phyloP scores from a whole-genome alignment of 1,140 invertebrate species.

The Leptoteleia sp. region DNA sequence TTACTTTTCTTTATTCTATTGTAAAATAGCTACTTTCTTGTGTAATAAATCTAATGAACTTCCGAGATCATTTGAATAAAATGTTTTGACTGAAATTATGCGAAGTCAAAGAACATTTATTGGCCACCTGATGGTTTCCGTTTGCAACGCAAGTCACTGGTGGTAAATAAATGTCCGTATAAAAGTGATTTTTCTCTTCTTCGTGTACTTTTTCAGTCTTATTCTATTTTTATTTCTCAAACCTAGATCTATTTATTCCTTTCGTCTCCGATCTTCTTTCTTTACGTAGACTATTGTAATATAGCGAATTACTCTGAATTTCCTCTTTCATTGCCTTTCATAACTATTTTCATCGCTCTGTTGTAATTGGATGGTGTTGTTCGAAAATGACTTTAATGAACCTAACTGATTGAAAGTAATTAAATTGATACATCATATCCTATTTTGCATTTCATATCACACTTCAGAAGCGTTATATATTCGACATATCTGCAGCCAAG shows the following conservation, averaged over 20 bases:
- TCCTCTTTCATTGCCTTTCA: conserved; percentile 50
- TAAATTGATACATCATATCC: conserved; percentile 5
- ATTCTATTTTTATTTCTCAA: conserved; percentile 67
- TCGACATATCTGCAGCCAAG: too few species aligned
- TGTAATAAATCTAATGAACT: conserved; percentile 33
- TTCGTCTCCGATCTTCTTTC: conserved; percentile 59
- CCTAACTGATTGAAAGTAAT: conserved; percentile 1
- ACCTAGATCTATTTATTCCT: conserved; percentile 66
- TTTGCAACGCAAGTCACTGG: not conserved
- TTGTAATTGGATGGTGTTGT: conserved; percentile 63
- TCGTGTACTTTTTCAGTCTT: conserved; percentile 57
- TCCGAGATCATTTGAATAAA: conserved; percentile 23
- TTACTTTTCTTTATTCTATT: conserved; percentile 34
- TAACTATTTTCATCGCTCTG: conserved; percentile 55
- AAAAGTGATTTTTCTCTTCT: conserved; percentile 43
- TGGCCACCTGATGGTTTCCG: conserved; percentile 7
- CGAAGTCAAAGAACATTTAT: conserved; percentile 34
- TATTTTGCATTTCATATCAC: conserved; percentile 10
- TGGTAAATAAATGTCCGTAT: conserved; percentile 50
- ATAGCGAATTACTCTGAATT: conserved; percentile 63
- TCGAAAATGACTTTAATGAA: conserved; percentile 41
- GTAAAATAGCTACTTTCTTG: conserved; percentile 40
- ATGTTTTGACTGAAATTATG: conserved; percentile 27
- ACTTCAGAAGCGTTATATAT: too few species aligned
- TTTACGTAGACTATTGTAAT: conserved; percentile 65